These are phyloP conservation scores for Whitmania pigra DNA, from an alignment of 1,140 invertebrate species.

Conservation along the genomic window DNA sequence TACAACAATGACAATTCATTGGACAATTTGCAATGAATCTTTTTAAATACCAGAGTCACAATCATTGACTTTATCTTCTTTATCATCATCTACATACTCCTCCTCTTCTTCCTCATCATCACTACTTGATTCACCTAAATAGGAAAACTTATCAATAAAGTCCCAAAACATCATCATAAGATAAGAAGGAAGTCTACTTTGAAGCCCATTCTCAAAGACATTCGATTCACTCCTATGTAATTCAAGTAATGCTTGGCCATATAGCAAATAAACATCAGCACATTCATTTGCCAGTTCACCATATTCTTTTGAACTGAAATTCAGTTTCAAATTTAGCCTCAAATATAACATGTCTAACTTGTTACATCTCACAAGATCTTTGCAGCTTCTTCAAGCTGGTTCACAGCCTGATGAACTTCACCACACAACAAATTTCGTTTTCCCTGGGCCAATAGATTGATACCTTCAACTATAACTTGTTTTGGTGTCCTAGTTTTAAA, in stretches of 20 bases:
- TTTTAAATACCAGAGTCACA: constrained; percentile 18
- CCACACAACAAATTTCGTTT: constrained; percentile 64
- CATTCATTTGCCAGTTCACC: constrained; percentile 64
- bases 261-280: constrained; percentile 66
- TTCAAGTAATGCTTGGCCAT: constrained; percentile 66
- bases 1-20: too few species aligned
- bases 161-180: not conserved
- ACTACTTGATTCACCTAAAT: constrained; percentile 19
- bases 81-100: constrained; percentile 19
- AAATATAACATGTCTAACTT: not conserved
- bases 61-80: constrained; percentile 5
- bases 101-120: constrained; percentile 24
- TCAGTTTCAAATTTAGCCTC: not conserved
- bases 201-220: constrained; percentile 60
- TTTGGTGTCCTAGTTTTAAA: constrained; percentile 3
- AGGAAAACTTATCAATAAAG: not conserved
- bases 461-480: constrained; percentile 33
- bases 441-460: constrained; percentile 52
- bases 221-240: constrained; percentile 64
- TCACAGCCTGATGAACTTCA: constrained; percentile 62
- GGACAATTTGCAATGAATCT: not conserved
- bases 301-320: constrained; percentile 45
- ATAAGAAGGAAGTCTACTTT: not conserved
- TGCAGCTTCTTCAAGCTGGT: constrained; percentile 61
- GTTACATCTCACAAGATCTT: constrained; percentile 47